Conservation (phyloP, 2,888 invertebrate genomes). For the Calliphora vomitoria region DNA sequence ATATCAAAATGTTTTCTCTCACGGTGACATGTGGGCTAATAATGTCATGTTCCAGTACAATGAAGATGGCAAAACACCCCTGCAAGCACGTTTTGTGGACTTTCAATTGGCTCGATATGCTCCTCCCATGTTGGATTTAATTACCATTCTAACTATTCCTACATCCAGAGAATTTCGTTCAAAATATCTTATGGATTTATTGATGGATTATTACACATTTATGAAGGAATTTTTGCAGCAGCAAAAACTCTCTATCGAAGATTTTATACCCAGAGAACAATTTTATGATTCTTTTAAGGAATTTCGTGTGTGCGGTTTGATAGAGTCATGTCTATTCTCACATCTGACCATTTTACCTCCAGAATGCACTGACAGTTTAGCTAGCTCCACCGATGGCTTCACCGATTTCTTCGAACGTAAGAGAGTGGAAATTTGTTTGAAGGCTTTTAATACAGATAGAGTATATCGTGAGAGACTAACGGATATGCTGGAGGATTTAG, state of each 20-base stretch:
- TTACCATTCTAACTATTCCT: slow-evolving; percentile 85
- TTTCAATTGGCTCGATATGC: slow-evolving; percentile 89
- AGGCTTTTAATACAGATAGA: slow-evolving; percentile 85
- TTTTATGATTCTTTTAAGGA: slow-evolving; percentile 84
- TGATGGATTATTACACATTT: slow-evolving; percentile 86
- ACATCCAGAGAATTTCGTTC: slow-evolving; percentile 84
- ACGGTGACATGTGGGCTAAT: slow-evolving; percentile 85
- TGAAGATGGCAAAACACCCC: slow-evolving; percentile 82
- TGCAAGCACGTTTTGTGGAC: slow-evolving; percentile 88
- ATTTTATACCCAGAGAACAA: slow-evolving; percentile 84
- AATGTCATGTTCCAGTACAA: slow-evolving; percentile 84
- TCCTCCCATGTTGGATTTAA: slow-evolving; percentile 88
- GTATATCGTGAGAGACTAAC: slow-evolving; percentile 85
- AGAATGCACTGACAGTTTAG: slow-evolving; percentile 84
- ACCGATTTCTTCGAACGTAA: slow-evolving; percentile 86
- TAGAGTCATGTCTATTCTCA: slow-evolving; percentile 86
- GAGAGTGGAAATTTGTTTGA: slow-evolving; percentile 86
- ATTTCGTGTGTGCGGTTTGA: slow-evolving; percentile 86
- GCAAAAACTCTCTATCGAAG: slow-evolving; percentile 83
- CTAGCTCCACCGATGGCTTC: slow-evolving; percentile 85
- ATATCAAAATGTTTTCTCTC: slow-evolving; percentile 83
- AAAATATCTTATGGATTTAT: slow-evolving; percentile 84
- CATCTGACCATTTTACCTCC: slow-evolving; percentile 86
- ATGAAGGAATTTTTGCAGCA: slow-evolving; percentile 84
- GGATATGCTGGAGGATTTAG: slow-evolving; percentile 86